A percentile compares a stretch with the other conserved stretches of the same genome.
Evolutionary conservation across 2,113 vertebrate species (phyloP).

Genomic region (Alouatta palliata): DNA sequence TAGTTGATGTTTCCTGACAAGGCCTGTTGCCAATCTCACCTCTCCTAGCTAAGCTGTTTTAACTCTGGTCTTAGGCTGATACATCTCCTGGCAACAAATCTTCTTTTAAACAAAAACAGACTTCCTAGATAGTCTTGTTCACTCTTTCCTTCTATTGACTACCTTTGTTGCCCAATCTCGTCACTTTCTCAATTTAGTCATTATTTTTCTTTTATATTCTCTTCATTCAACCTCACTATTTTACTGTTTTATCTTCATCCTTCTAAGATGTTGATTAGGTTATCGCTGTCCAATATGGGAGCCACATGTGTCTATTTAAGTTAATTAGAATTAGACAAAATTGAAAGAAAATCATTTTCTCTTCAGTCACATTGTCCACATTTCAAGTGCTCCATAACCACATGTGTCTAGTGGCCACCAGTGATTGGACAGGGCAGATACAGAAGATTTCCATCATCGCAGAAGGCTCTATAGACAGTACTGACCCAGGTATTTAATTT

Average conservation of each 20-base stretch:
- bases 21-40: conserved; percentile 52
- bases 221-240: not conserved
- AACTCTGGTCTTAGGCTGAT: conserved; percentile 50
- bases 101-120: conserved; percentile 66
- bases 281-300: not conserved
- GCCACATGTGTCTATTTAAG: not conserved
- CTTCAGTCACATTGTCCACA: not conserved
- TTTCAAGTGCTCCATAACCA: not conserved
- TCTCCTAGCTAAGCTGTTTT: conserved; percentile 58
- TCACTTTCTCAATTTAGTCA: conserved; percentile 25
- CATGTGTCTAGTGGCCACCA: not conserved
- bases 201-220: not conserved
- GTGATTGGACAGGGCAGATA: too few relatives aligned
- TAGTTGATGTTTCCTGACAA: conserved; percentile 63
- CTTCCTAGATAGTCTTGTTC: conserved; percentile 25
- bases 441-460: not conserved
- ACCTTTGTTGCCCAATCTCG: not conserved
- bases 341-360: not conserved
- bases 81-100: conserved; percentile 50
- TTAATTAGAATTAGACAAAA: conserved; percentile 20
- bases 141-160: conserved; percentile 8
- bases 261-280: not conserved
- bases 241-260: conserved; percentile 29
- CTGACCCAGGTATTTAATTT: not conserved
- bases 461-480: not conserved